phyloP scores from a whole-genome alignment of 2,797 vertebrate species.

The Chaetophractus vellerosus region DNA sequence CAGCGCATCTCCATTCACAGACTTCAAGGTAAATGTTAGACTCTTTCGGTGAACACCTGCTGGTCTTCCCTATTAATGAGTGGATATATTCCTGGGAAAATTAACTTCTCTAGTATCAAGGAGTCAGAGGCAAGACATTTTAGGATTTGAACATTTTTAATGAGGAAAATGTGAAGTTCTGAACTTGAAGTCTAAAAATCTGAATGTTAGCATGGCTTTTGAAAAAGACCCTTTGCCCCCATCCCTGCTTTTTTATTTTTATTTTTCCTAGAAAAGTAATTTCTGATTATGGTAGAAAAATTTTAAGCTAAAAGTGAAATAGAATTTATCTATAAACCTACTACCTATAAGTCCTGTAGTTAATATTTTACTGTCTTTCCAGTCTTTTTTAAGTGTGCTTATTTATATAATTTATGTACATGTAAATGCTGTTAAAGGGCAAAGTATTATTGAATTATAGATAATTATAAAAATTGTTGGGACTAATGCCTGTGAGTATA shows the following conservation, averaged over 20 bases:
- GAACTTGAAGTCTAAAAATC: conserved; percentile 42
- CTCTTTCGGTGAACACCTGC: not conserved
- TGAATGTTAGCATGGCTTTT: not conserved
- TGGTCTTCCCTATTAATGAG: not conserved
- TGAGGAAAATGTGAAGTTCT: conserved; percentile 45
- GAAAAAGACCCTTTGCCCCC: not conserved
- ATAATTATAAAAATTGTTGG: not conserved
- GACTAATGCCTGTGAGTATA: not conserved
- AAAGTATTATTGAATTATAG: not conserved
- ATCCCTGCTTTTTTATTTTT: not conserved
- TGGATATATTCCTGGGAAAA: not conserved
- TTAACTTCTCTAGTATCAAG: not conserved
- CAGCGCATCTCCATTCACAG: conserved; percentile 82
- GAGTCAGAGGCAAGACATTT: conserved; percentile 4
- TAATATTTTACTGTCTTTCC: conserved; percentile 38
- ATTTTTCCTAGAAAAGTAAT: not conserved
- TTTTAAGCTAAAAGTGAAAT: conserved; percentile 65
- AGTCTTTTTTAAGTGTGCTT: not conserved
- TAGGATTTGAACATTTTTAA: conserved; percentile 41
- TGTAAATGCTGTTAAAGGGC: conserved; percentile 2
- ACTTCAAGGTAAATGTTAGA: conserved; percentile 88
- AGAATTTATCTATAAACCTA: not conserved
- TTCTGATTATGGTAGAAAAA: conserved; percentile 53
- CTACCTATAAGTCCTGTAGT: not conserved
- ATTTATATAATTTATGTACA: conserved; percentile 22